These are phyloP conservation scores for Rhea pennata DNA, from an alignment of 2,113 vertebrate genomes.

Conservation along the genomic window DNA sequence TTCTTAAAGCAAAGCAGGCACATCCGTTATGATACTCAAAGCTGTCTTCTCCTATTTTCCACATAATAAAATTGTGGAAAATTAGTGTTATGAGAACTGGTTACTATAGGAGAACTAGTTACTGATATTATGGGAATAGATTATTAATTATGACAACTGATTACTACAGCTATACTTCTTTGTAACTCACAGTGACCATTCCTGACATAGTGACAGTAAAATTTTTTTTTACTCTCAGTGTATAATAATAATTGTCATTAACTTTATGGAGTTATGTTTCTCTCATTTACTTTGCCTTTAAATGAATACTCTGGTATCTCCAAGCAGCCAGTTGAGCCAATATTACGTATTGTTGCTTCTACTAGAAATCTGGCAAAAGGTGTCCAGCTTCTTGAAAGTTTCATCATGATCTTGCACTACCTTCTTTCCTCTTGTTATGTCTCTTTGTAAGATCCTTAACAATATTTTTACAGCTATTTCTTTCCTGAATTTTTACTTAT, in stretches of 20 bases:
- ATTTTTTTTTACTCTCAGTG: neutral
- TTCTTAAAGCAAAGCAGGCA: neutral
- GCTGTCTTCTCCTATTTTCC: neutral
- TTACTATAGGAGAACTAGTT: neutral
- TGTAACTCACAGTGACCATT: neutral
- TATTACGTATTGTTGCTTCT: neutral
- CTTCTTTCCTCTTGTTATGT: neutral
- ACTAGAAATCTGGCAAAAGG: neutral
- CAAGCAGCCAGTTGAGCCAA: accelerated
- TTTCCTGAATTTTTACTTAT: neutral
- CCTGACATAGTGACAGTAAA: neutral
- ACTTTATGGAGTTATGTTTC: accelerated
- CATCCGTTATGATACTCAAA: neutral
- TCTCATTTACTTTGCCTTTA: neutral
- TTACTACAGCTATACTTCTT: neutral
- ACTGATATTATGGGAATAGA: neutral
- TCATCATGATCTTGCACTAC: neutral
- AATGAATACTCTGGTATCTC: neutral
- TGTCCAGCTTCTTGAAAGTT: neutral
- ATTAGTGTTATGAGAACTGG: neutral
- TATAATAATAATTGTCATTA: neutral
- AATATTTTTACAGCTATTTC: neutral
- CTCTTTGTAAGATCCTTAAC: neutral
- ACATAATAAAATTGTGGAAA: neutral
- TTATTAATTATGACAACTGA: neutral